Evolutionary conservation across 2,888 invertebrate genomes (phyloP), one percentile per base, ranked within the genome.

Genomic region (Drosophila tanythrix): DNA sequence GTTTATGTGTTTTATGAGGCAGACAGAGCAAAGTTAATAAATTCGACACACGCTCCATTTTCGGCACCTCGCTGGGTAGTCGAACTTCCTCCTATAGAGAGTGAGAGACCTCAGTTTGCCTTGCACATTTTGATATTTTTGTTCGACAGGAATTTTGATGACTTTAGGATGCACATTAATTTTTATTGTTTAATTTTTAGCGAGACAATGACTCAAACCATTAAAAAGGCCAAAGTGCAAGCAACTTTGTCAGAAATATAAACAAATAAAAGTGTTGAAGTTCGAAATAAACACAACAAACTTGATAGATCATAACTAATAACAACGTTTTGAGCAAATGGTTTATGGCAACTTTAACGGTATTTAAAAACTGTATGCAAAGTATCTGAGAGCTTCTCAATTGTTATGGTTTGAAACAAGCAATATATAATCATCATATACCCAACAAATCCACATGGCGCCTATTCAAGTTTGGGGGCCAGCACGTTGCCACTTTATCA

Each of bases 401-500:
- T 29, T 56, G 43, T 31, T 59, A 38, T 51, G 40, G 43, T 35
- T 56, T 31, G 6, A 40, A 69, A 50, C 50, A 43, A 50, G 27
- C 55, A 59, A 59, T 29, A 75, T 46, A 62, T 43, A 38, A 75
- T 29, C 46, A 61, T 8, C 27, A 56, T 51, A 59, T 25, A 29
- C 13, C 21, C 7, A n/a, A 51, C 3, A 51, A 18, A 35, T 18
- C 27, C 40, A 63, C 46, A 73, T 74, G 75, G 79, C 79, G 77
- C 63, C 70, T 77, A 53, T 63, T 67, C 50, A 66, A 64, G 51
- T 79, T 74, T 81, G 74, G 71, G 82, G 82, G 71, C 81, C 88
- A 84, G 86, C 83, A 86, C 83, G 83, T 88, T 88, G 88, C 46
- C 71, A 80, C 56, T 78, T 83, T 88, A 84, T 84, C 83, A 84